Base-by-base conservation (phyloP, 2,113 vertebrate species). In the Onychorhynchus coronatus region DNA sequence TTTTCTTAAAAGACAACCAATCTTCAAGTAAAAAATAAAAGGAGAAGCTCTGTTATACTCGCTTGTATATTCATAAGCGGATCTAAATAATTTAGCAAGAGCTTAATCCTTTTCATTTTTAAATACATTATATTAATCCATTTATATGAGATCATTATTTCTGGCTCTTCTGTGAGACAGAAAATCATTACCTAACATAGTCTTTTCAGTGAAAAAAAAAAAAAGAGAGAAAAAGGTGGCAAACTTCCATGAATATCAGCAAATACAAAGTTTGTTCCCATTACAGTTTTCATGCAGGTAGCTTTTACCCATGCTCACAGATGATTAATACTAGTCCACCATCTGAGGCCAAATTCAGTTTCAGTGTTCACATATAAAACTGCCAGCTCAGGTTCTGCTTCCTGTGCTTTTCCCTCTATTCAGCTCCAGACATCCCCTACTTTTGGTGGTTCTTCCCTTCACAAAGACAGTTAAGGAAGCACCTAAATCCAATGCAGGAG, bases 71-170 rank as follows among this genome's bases (percentile, higher is more conserved):
- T 94, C 53, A 70, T 91, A 74, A 88, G 42, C 42, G 94, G 37
- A 63, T 31, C 37, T 90, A 93, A 96, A 93, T 95, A 93, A 94
- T 86, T 92, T 47, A 85, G 62, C 46, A 66, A 47, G 25, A 93
- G 73, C 12, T 78, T 92, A 96, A 94, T 80, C 37, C 21, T 92
- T 94, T 89, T 74, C 58, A 89, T 35, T 61, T 93, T 80, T n/a
- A 91, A 96, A 89, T 91, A 55, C 42, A 81, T 62, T 83, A 67
- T 61, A 72, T 89, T 94, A 96, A 96, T 94, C 46, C 47, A 71
- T 73, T 91, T 77, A 59, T 73, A 90, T n/a, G 25, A 67, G 86
- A 49, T 77, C 46, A 31, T 73, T 71, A 81, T 47, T 81, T 85
- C 67, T 30, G 87, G 77, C 74, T 89, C 28, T 78, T 70, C 42